Evolutionary conservation across 2,888 invertebrate genomes (phyloP), one percentile per base, ranked within the genome.

Genomic region (Mimachlamys varia): DNA sequence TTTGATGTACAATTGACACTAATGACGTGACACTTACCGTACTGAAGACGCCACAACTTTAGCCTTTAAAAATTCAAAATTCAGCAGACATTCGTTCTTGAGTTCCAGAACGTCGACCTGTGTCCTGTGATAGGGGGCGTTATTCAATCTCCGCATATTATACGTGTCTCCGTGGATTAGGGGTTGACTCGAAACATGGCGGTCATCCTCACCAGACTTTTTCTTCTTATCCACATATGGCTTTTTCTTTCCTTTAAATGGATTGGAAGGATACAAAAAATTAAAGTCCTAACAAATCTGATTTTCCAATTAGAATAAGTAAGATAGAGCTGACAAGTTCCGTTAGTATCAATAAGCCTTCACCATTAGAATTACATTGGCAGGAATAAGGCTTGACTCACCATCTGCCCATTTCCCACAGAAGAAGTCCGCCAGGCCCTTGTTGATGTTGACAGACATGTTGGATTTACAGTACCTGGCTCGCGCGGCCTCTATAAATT

Each of bases 121-220:
- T 38, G 93, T 87, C 15, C 95, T 91, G 88, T 96, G 96, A 89
- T 94, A 94, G 1, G 96, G 95, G 13, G 95, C 93, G 87, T 95
- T 95, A 92, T 94, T 95, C 88, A 96, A 92, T 89, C 95, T 96
- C 13, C 96, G 93, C 27, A 94, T 62, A 90, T 96, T 96, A 93
- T 94, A 95, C n/a, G 94, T 90, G 19, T 90, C 88, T 10, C 94
- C 94, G 90, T 95, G 95, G 91, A 92, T 93, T 76, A 95, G 91
- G 15, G 95, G 96, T 89, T 96, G 96, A 5, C 93, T 88, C 10
- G 94, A 91, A 22, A 95, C 95, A 88, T 93, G 94, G 10, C 96
- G 93, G 58, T 95, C 93, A 1, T 93, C 95, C 33, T 90, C 58
- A 5, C 87, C 49, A 5, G 53, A 15, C 53, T 38, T 38, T 27